Conservation (phyloP, 2,888 invertebrate species). For the Meghimatium bilineatum region DNA sequence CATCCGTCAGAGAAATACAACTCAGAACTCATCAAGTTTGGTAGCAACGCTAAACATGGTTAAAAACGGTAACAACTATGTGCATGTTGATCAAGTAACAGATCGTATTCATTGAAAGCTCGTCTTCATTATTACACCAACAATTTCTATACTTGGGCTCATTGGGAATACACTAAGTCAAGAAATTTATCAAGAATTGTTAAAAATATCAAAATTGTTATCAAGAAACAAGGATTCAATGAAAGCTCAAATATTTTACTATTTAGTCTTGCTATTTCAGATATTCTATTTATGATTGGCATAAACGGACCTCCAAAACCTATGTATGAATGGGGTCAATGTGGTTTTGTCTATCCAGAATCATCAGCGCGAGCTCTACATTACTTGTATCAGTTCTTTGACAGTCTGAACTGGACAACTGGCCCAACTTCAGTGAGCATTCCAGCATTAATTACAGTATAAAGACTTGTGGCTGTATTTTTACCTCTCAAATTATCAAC, state of each 20-base stretch:
- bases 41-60: too few species aligned
- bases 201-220: too few species aligned
- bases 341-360: background rate
- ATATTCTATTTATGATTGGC: slow-evolving; percentile 34
- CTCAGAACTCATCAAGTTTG: too few species aligned
- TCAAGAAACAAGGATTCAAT: slow-evolving; percentile 15
- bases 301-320: slow-evolving; percentile 24
- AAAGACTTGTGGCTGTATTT: background rate
- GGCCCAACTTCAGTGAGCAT: slow-evolving; percentile 5
- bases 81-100: background rate
- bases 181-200: too few species aligned
- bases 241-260: slow-evolving; percentile 41
- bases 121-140: slow-evolving; percentile 21
- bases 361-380: background rate
- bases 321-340: slow-evolving; percentile 22
- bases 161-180: slow-evolving; percentile 24
- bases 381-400: slow-evolving; percentile 32
- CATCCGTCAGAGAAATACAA: too few species aligned
- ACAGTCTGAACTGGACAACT: slow-evolving; percentile 12
- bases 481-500: background rate
- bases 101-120: slow-evolving; percentile 15
- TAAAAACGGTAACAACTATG: background rate
- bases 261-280: slow-evolving; percentile 29
- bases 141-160: slow-evolving; percentile 23
- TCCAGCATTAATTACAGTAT: background rate